Evolutionary conservation across 1,140 invertebrate genomes (phyloP), one percentile per base, ranked within the genome.

Genomic region (Drosophila lowei): DNA sequence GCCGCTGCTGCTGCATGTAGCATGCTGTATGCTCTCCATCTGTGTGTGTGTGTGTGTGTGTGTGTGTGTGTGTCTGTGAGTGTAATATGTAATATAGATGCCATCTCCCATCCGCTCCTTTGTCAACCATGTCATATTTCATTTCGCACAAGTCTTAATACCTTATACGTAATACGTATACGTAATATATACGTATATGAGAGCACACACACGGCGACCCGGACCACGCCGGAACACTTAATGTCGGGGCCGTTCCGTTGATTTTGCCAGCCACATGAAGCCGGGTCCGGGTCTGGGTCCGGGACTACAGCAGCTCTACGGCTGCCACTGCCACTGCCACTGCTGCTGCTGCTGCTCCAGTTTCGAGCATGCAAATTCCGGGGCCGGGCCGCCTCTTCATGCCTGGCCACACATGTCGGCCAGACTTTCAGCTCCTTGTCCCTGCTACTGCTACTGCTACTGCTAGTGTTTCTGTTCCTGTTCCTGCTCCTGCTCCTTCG

Each of bases 111-210:
- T 66, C 63, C 66, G 72, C 72, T 78, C 80, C 84, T 85, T 86
- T 85, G 80, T 85, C 81, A 85, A 79, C 64, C 75, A 86, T 70
- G 81, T 86, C 83, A 88, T 86, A 86, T 88, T 88, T 86, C 81
- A 86, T 86, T 86, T 75, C 62, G 74, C 77, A 68, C 73, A 75
- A 77, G 77, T 72, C 83, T 61, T 85, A 85, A 85, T 85, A 86
- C 81, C 81, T 86, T 88, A 64, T 73, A 85, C 34, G 34, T 38
- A 38, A 5, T 38, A 11, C 34, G 30, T 30, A 30, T 74, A 60
- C 58, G 56, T 55, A 56, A 43, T 11, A 15, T 13, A 53, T 70
- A 60, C 55, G 56, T 55, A 38, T 28, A 53, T 46, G 13, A 30
- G 61, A 50, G 50, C 49, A 61, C 41, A 44, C 47, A 44, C 43